Percentiles rank a stretch among this genome's conserved stretches.
phyloP scores from a whole-genome alignment of 2,113 vertebrate genomes.

The Copsychus sechellarum region DNA sequence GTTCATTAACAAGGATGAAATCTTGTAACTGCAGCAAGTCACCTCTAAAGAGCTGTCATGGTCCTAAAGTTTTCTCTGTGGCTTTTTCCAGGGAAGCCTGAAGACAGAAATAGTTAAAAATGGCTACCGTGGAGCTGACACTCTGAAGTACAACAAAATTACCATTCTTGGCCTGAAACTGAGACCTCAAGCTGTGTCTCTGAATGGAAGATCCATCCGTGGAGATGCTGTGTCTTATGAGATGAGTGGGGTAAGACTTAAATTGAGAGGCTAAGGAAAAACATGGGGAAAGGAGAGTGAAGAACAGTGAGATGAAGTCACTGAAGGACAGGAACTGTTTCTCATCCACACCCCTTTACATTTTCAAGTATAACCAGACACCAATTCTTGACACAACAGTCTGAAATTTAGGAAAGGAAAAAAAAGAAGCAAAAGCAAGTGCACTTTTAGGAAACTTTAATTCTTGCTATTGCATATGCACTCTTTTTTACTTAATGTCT shows the following conservation, averaged over 20 bases:
- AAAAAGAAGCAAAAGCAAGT: no score
- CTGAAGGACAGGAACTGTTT: neutral
- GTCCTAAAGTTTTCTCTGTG: constrained; percentile 4
- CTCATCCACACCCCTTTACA: neutral
- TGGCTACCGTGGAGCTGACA: constrained; percentile 24
- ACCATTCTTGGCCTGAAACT: constrained; percentile 43
- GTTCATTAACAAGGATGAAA: neutral
- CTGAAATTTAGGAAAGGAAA: no score
- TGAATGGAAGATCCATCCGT: constrained; percentile 33
- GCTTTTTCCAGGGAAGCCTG: constrained; percentile 40
- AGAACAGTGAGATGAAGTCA: neutral
- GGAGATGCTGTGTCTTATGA: neutral
- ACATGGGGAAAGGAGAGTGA: neutral
- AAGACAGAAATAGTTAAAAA: constrained; percentile 58
- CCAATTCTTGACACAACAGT: neutral
- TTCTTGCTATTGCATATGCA: no score
- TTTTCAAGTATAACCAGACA: neutral
- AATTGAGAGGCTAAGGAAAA: neutral
- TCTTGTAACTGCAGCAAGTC: neutral
- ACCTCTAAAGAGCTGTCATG: neutral
- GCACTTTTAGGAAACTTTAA: no score
- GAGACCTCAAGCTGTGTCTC: constrained; percentile 11
- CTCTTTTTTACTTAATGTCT: neutral
- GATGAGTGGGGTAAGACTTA: constrained; percentile 32
- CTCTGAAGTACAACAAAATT: constrained; percentile 30